Evolutionary conservation across 1,140 invertebrate species (phyloP).

Genomic region (Plodia interpunctella): DNA sequence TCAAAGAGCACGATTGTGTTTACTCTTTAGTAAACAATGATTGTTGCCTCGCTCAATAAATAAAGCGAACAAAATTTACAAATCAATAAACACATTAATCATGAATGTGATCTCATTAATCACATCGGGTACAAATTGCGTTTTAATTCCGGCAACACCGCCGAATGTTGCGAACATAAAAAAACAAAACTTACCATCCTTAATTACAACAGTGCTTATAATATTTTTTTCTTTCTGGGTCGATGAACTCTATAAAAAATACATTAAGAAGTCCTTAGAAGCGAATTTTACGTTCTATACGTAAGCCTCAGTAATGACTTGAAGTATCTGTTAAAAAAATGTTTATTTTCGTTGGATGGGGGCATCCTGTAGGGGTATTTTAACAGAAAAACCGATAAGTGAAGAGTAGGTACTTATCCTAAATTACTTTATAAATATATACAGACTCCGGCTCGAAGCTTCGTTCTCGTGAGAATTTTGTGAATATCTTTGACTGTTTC

Average conservation of each 20-base stretch:
- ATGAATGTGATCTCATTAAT: conserved; percentile 2
- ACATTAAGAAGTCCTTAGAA: conserved; percentile 9
- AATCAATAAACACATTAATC: background rate
- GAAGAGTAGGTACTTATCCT: no score
- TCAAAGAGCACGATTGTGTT: no score
- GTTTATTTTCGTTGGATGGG: background rate
- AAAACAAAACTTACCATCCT: conserved; percentile 7
- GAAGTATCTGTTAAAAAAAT: background rate
- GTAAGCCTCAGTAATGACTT: conserved; percentile 3
- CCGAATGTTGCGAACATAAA: conserved; percentile 6
- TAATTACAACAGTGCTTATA: conserved; percentile 9
- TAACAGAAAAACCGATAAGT: no score
- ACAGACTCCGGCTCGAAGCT: no score
- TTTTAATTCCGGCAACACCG: conserved; percentile 8
- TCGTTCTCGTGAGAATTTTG: no score
- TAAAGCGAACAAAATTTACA: background rate
- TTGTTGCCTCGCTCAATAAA: background rate
- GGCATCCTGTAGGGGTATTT: no score
- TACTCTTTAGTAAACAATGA: background rate
- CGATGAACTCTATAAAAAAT: conserved; percentile 12
- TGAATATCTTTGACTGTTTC: no score
- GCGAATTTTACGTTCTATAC: conserved; percentile 10
- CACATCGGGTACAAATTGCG: background rate
- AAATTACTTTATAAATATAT: no score
- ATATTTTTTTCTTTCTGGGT: conserved; percentile 10